These are phyloP conservation scores for Parambassis ranga DNA, from an alignment of 2,797 vertebrate species.

Conservation along the genomic window DNA sequence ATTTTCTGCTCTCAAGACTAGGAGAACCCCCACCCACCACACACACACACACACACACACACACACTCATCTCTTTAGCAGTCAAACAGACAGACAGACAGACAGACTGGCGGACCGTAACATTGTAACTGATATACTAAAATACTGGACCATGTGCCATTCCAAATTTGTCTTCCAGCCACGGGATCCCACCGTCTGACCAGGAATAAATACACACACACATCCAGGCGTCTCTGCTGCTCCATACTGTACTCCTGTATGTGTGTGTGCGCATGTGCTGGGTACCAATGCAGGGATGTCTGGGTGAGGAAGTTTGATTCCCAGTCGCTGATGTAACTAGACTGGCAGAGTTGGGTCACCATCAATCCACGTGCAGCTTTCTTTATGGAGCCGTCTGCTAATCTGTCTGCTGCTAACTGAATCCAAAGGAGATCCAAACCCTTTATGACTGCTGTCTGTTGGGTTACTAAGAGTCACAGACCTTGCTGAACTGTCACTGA, in stretches of 20 bases:
- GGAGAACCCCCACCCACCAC: not conserved
- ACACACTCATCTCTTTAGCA: not conserved
- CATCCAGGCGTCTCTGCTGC: conserved; percentile 39
- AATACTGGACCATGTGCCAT: conserved; percentile 66
- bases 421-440: conserved; percentile 24
- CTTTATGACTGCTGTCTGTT: not conserved
- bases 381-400: conserved; percentile 39
- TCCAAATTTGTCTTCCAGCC: conserved; percentile 74
- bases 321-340: conserved; percentile 63
- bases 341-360: conserved; percentile 31
- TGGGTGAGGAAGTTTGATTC: conserved; percentile 54
- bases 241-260: conserved; percentile 30
- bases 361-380: conserved; percentile 32
- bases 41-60: not conserved
- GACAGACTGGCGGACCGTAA: conserved; percentile 67
- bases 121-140: conserved; percentile 68
- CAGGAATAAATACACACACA: conserved; percentile 69
- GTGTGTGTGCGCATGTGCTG: conserved; percentile 21
- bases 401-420: conserved; percentile 43
- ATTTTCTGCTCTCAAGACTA: conserved; percentile 24
- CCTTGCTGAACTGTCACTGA: conserved; percentile 7
- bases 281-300: conserved; percentile 36
- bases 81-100: conserved; percentile 37
- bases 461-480: not conserved
- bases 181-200: conserved; percentile 70